Evolutionary conservation across 2,888 invertebrate species (phyloP), one percentile per base, ranked within the genome.

Genomic region (Euproctis similis): DNA sequence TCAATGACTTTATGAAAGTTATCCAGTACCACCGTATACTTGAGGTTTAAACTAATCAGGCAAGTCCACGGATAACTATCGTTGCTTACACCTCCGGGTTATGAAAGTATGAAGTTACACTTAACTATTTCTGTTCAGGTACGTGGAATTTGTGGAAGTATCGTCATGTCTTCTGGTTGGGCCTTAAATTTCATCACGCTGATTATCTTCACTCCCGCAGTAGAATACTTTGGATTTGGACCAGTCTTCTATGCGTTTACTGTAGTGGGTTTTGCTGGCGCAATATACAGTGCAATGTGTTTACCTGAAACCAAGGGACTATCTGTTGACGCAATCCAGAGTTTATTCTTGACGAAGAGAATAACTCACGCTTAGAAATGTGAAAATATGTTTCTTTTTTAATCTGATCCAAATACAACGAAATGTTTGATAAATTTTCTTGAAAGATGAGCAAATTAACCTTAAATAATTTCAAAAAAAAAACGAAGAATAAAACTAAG

Each of bases 301-400:
- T 42, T 85, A 1, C 85, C 85, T 1, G 86, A 86, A 42, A 86
- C 86, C 0, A 85, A 81, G 34, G 84, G 84, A 1, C 42, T 80
- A 4, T 61, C 77, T 0, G 62, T 65, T 2, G 73, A 81, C 31
- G 69, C 58, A 0, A 76, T 81, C n/a, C 77, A 77, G 28, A 22
- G 48, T 8, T 32, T 68, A 21, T 75, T 73, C 37, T 32, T 75
- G 13, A 72, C 65, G 26, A 61, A 42, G 28, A 49, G 26, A 26
- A 53, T 35, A 42, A 2, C 12, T 24, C 25, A 5, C 0, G 38
- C 21, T 14, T 38, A 38, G 18, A 4, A 14, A n/a, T n/a, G n/a
- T n/a, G n/a, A n/a, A n/a, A n/a, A n/a, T n/a, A n/a, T n/a, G n/a
- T n/a, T n/a, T n/a, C n/a, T n/a, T n/a, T n/a, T n/a, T n/a, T n/a